Percentiles rank a stretch among this genome's conserved stretches.
Evolutionary conservation across 2,113 vertebrate genomes (phyloP).

Genomic region (Charina bottae): DNA sequence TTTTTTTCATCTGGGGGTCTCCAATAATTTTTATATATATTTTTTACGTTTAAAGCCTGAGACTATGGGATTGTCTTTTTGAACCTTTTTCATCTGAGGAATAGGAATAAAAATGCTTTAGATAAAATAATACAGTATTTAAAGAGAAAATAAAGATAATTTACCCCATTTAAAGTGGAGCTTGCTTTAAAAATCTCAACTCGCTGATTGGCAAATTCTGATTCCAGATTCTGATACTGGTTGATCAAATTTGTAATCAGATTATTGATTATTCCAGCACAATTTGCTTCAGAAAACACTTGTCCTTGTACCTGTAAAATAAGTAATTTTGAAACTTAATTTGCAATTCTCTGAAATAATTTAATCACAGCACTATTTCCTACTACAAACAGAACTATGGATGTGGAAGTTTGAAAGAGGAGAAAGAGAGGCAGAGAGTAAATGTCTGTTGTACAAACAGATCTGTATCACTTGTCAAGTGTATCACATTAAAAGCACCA

Average conservation of each 20-base stretch:
- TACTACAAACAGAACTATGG: background rate
- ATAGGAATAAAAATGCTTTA: background rate
- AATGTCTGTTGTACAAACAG: background rate
- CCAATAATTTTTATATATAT: background rate
- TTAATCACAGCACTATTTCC: background rate
- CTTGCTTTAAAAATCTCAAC: constrained; percentile 94
- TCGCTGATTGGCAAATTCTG: constrained; percentile 87
- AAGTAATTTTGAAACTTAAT: constrained; percentile 15
- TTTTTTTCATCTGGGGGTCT: background rate
- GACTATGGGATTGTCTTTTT: background rate
- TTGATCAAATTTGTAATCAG: constrained; percentile 94
- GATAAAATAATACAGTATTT: background rate
- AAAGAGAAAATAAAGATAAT: constrained; percentile 39
- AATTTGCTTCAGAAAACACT: constrained; percentile 94
- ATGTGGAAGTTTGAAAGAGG: background rate
- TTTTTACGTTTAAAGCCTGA: background rate
- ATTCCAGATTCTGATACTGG: constrained; percentile 91
- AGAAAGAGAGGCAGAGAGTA: background rate
- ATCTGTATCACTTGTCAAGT: background rate
- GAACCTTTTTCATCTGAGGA: background rate
- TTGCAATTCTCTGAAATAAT: background rate
- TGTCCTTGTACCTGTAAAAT: constrained; percentile 86
- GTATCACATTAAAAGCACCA: background rate
- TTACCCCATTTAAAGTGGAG: constrained; percentile 94
- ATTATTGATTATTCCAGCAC: constrained; percentile 90